Percentiles rank a stretch among this genome's conserved stretches.
Conservation (phyloP, 2,113 vertebrate genomes). For the Neodon shergylaensis region DNA sequence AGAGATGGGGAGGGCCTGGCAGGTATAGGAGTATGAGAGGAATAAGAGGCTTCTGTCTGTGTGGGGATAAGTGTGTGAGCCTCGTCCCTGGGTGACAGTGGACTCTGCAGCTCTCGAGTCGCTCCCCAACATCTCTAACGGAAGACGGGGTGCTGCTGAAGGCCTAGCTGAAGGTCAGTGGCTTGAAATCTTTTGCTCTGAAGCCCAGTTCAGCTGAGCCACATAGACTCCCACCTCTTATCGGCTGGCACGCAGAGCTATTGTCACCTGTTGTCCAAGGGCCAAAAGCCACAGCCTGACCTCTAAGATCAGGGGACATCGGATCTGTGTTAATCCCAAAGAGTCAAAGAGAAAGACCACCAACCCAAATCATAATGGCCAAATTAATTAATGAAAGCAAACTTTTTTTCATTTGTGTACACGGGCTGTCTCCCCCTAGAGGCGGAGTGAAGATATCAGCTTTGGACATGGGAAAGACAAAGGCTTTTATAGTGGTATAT, state of each 20-base stretch:
- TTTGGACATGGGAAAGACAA: not conserved
- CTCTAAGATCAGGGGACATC: accelerated
- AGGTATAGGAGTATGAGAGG: too few relatives aligned
- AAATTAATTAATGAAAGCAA: not conserved
- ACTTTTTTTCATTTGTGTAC: not conserved
- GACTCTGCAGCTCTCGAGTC: not conserved
- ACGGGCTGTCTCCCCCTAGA: not conserved
- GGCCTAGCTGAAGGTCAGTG: not conserved
- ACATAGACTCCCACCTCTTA: too few relatives aligned
- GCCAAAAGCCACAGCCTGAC: not conserved
- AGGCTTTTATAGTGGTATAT: not conserved
- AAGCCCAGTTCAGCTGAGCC: not conserved
- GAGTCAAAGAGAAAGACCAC: not conserved
- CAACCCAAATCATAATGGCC: not conserved
- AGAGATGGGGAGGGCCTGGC: not conserved
- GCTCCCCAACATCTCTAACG: accelerated
- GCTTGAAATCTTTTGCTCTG: not conserved
- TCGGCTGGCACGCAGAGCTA: not conserved
- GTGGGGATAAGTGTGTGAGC: not conserved
- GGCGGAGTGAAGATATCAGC: not conserved
- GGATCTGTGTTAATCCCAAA: not conserved
- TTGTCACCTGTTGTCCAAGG: too few relatives aligned
- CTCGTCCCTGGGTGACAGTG: not conserved
- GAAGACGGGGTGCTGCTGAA: not conserved
- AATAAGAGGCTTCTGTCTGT: too few relatives aligned